Percentiles rank a stretch among this genome's conserved stretches.
Conservation (phyloP, 1,140 invertebrate species). For the Caenorhabditis brenneri region DNA sequence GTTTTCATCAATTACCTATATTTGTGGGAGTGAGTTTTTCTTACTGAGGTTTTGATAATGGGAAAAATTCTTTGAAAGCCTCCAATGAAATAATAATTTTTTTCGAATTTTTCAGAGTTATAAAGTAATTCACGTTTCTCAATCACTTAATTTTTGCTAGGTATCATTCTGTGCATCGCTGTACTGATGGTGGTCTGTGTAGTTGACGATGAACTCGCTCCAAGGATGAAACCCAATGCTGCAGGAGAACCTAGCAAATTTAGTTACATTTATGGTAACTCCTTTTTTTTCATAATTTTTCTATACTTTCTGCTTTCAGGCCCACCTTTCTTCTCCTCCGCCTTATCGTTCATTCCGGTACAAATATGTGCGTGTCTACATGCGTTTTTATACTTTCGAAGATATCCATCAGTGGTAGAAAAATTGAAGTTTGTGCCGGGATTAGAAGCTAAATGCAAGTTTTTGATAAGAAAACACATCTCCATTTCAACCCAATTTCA, state of each 20-base stretch:
- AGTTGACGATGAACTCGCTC: conserved; percentile 60
- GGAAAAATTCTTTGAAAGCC: neutral
- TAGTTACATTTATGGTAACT: conserved; percentile 55
- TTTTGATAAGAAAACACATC: neutral
- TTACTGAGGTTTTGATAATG: too few species aligned
- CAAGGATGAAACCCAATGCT: conserved; percentile 61
- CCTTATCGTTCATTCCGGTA: conserved; percentile 56
- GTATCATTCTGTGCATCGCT: conserved; percentile 56
- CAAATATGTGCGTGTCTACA: conserved; percentile 60
- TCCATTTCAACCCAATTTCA: neutral
- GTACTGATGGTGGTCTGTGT: conserved; percentile 62
- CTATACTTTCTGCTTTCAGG: conserved; percentile 14
- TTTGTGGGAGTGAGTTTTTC: conserved; percentile 55
- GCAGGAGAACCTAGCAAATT: conserved; percentile 59
- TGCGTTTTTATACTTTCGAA: conserved; percentile 55
- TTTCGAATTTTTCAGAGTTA: too few species aligned
- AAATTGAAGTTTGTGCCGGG: conserved; percentile 59
- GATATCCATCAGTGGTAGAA: conserved; percentile 55
- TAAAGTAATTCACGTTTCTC: too few species aligned
- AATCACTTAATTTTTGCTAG: too few species aligned
- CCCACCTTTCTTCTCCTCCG: conserved; percentile 57
- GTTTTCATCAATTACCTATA: conserved; percentile 58
- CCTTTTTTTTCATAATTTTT: too few species aligned
- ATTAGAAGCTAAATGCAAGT: conserved; percentile 55
- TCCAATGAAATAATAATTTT: too few species aligned